Percentiles rank a stretch among this genome's conserved stretches.
Evolutionary conservation across 2,797 vertebrate genomes (phyloP).

Genomic region (Myotis vivesi): DNA sequence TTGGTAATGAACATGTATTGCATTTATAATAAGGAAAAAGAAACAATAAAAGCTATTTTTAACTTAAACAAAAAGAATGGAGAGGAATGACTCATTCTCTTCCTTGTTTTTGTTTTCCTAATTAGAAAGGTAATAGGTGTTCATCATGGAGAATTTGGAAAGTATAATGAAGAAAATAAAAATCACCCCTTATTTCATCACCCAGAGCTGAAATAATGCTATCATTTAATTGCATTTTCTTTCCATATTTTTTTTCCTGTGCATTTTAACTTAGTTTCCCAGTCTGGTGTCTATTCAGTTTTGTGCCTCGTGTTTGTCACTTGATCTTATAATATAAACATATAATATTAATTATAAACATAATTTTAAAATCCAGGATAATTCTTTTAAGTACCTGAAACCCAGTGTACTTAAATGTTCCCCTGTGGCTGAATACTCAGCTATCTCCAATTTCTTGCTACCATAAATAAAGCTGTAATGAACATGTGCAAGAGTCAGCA

Average conservation of each 20-base stretch:
- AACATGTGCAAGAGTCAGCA: background rate
- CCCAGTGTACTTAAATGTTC: background rate
- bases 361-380: slow-evolving; percentile 2
- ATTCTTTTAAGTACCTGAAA: background rate
- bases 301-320: background rate
- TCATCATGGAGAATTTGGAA: slow-evolving; percentile 47
- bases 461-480: background rate
- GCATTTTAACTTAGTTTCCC: slow-evolving; percentile 44
- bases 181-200: slow-evolving; percentile 41
- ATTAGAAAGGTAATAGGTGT: slow-evolving; percentile 61
- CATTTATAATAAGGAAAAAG: slow-evolving; percentile 40
- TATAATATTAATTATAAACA: slow-evolving; percentile 5
- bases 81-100: slow-evolving; percentile 41
- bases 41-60: slow-evolving; percentile 58
- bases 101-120: slow-evolving; percentile 52
- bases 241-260: background rate
- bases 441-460: background rate
- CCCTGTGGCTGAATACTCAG: background rate
- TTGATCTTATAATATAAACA: background rate
- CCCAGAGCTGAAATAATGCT: background rate
- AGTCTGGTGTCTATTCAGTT: background rate
- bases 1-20: background rate
- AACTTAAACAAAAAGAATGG: slow-evolving; percentile 54
- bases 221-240: slow-evolving; percentile 13
- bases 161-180: slow-evolving; percentile 61